Evolutionary conservation across 2,797 vertebrate genomes (phyloP).

Genomic region (Iguana delicatissima): DNA sequence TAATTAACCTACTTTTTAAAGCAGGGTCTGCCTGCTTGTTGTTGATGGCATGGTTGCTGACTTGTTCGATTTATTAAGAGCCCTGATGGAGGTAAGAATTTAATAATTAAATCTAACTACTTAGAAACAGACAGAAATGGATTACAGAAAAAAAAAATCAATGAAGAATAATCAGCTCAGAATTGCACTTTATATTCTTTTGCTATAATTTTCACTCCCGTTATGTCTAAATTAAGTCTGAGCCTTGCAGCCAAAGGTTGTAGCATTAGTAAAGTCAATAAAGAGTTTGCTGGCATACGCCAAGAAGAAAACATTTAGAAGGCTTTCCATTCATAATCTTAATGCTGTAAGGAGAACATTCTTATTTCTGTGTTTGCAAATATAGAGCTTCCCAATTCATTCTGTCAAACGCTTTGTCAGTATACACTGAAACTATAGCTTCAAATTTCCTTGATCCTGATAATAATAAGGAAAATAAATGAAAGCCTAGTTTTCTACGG

Average conservation of each 20-base stretch:
- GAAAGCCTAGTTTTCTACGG: not conserved
- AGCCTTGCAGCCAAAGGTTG: not conserved
- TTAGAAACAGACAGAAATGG: conserved; percentile 8
- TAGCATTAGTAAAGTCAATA: not conserved
- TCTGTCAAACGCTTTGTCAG: not conserved
- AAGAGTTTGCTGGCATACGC: not conserved
- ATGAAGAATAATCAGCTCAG: not conserved
- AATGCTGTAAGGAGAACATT: not conserved
- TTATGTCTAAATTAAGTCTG: not conserved
- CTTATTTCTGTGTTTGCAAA: no score
- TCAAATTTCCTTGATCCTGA: not conserved
- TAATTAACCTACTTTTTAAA: conserved; percentile 18
- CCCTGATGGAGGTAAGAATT: conserved; percentile 12
- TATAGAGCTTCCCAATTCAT: not conserved
- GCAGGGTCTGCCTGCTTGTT: not conserved
- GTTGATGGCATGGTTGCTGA: conserved; percentile 6
- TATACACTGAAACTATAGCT: not conserved
- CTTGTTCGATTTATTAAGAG: conserved; percentile 9
- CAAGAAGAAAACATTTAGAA: not conserved
- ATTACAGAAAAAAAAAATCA: not conserved
- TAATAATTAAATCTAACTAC: conserved; percentile 13
- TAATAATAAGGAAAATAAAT: not conserved
- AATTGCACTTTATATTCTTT: not conserved
- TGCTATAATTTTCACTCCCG: not conserved
- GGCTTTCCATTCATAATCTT: not conserved